These are phyloP conservation scores for Caenorhabditis elegans DNA, from an alignment of 1,140 invertebrate genomes.

Conservation along the genomic window DNA sequence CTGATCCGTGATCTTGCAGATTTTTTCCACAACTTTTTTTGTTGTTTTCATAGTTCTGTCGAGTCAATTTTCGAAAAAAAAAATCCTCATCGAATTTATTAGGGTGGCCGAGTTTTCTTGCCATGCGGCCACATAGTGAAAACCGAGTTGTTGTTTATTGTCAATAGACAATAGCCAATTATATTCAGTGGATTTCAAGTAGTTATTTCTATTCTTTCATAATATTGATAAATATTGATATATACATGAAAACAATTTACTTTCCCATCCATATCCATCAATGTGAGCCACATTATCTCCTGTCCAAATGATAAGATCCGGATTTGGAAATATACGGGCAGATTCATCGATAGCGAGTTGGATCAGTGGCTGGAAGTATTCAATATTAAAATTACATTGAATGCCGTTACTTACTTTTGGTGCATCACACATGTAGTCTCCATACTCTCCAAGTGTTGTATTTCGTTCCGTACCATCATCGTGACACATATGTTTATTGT, in stretches of 20 bases:
- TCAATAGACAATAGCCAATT: too few relatives aligned
- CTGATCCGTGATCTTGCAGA: too few relatives aligned
- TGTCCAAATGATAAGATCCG: slow-evolving; percentile 62
- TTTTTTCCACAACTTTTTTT: too few relatives aligned
- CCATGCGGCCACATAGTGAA: too few relatives aligned
- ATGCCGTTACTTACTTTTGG: slow-evolving; percentile 43
- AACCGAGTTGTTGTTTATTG: too few relatives aligned
- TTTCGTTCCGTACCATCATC: neutral
- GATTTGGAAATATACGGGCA: slow-evolving; percentile 44
- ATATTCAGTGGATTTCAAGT: too few relatives aligned
- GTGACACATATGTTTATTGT: slow-evolving; percentile 51
- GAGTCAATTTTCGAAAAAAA: too few relatives aligned
- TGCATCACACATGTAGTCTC: slow-evolving; percentile 58
- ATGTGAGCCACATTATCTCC: slow-evolving; percentile 62
- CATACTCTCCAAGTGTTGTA: slow-evolving; percentile 47
- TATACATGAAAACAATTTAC: slow-evolving; percentile 38
- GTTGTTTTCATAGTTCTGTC: too few relatives aligned
- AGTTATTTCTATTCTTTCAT: too few relatives aligned
- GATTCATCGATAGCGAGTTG: slow-evolving; percentile 50
- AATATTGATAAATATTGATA: too few relatives aligned
- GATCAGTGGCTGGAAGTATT: slow-evolving; percentile 47
- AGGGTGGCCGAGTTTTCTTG: too few relatives aligned
- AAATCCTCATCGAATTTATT: too few relatives aligned
- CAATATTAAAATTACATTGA: neutral
- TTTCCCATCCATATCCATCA: slow-evolving; percentile 50